A percentile compares a stretch with the other conserved stretches of the same genome.
These are phyloP conservation scores for Temnothorax curvispinosus DNA, from an alignment of 1,140 invertebrate genomes.

Conservation along the genomic window DNA sequence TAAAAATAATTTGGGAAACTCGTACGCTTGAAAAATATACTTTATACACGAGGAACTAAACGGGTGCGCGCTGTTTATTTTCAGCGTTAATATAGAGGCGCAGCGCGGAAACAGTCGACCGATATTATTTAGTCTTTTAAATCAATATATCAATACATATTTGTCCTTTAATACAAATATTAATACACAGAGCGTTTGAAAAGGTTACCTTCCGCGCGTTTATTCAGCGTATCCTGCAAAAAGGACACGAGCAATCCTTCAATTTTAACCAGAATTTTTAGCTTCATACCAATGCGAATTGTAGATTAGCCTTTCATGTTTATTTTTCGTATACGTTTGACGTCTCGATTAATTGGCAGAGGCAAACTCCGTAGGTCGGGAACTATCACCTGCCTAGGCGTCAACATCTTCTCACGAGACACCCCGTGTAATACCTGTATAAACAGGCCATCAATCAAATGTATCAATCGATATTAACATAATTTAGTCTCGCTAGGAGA, in stretches of 20 bases:
- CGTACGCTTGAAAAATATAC: background rate
- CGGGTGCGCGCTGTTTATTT: background rate
- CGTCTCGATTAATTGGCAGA: constrained; percentile 20
- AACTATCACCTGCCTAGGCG: background rate
- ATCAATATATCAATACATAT: background rate
- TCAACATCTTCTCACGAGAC: background rate
- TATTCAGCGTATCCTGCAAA: background rate
- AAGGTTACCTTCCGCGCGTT: background rate
- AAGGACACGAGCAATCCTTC: background rate
- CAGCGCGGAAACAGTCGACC: background rate
- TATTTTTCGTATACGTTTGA: too few relatives aligned
- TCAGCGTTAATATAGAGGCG: background rate
- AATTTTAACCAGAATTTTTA: background rate
- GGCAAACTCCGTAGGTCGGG: background rate
- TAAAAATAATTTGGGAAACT: constrained; percentile 15
- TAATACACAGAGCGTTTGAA: background rate
- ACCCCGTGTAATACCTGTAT: constrained; percentile 25
- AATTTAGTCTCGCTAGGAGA: background rate
- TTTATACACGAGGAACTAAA: background rate
- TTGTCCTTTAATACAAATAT: background rate
- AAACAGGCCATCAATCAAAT: constrained; percentile 54
- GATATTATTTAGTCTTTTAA: background rate
- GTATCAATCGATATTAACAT: constrained; percentile 48
- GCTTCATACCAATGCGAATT: too few relatives aligned
- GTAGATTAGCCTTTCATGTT: too few relatives aligned